Base-by-base conservation (phyloP, 2,888 invertebrate genomes). In the Amiota mariae region DNA sequence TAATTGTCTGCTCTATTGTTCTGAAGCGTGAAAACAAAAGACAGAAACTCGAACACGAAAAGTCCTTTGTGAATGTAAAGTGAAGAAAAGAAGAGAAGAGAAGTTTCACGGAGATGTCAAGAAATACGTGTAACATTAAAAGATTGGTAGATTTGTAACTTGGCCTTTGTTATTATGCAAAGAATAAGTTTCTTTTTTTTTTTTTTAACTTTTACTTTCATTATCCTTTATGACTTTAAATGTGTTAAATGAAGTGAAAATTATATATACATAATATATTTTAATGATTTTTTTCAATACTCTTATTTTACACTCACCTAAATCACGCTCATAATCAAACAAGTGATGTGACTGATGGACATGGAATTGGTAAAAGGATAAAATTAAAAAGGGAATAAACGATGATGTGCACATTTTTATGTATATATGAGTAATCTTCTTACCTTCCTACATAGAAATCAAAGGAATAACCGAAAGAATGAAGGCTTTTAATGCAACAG, bases 1-100 rank as follows among this genome's bases (percentile, higher is more conserved):
- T 87, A 86, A 86, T 87, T 87, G 87, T 81, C 84, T 81, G 84
- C 82, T 36, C 85, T 86, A 85, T 84, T 86, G 84, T 86, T 84
- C 4, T 6, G 36, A 79, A 83, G 85, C 83, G 85, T 85, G 83
- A 83, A 83, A 84, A 83, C 83, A 83, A 83, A 85, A 49, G 48
- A 79, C 85, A 82, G 79, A 77, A 78, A 79, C 84, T 78, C 59
- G 59, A 59, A 59, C 59, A 59, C 70, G 20, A 48, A 61, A 13
- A 20, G 71, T 46, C 63, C 48, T 24, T 57, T 51, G 67, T 72
- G 64, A 61, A 66, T 70, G 74, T 9, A n/a, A 18, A 68, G 57
- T 64, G 63, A 71, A 72, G 72, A 73, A 70, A 54, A n/a, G 18
- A 18, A 68, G 57, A 67, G 63, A 71, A 72, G 72, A 73, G 71